These are phyloP conservation scores for Harmothoe impar DNA, from an alignment of 2,888 invertebrate species.

Conservation along the genomic window DNA sequence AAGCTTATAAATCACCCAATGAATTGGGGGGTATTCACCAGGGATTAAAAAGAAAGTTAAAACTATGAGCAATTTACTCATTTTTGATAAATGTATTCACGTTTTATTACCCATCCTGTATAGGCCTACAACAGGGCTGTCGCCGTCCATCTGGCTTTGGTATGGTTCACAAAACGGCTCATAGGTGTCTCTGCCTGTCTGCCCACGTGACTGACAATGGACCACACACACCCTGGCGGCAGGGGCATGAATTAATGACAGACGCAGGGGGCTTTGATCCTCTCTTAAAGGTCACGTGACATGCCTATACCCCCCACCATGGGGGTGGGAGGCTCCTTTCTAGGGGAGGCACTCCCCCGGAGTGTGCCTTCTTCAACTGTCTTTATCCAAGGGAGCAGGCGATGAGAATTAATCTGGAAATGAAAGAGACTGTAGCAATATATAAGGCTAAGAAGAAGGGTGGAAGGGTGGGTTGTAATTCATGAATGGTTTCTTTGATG, in stretches of 20 bases:
- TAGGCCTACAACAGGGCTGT: background rate
- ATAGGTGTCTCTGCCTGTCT: background rate
- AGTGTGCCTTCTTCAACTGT: background rate
- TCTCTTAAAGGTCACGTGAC: background rate
- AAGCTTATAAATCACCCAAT: too few relatives aligned
- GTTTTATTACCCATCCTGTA: too few relatives aligned
- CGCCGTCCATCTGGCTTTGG: background rate
- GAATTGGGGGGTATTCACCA: too few relatives aligned
- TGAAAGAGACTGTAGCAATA: background rate
- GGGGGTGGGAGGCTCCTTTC: background rate
- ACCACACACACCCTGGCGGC: constrained; percentile 36
- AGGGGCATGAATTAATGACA: background rate
- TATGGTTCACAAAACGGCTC: background rate
- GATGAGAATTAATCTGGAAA: constrained; percentile 24
- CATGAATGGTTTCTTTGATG: too few relatives aligned
- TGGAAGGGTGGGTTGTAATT: too few relatives aligned
- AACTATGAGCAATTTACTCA: too few relatives aligned
- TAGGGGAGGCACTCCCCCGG: too few relatives aligned
- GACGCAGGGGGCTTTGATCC: background rate
- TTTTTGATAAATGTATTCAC: too few relatives aligned
- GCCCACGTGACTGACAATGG: constrained; percentile 39
- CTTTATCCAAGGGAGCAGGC: background rate
- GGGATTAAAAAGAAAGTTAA: too few relatives aligned
- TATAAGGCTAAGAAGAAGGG: too few relatives aligned
- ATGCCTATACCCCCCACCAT: background rate